Base-by-base conservation (phyloP, 2,113 vertebrate species). In the Vulpes vulpes region DNA sequence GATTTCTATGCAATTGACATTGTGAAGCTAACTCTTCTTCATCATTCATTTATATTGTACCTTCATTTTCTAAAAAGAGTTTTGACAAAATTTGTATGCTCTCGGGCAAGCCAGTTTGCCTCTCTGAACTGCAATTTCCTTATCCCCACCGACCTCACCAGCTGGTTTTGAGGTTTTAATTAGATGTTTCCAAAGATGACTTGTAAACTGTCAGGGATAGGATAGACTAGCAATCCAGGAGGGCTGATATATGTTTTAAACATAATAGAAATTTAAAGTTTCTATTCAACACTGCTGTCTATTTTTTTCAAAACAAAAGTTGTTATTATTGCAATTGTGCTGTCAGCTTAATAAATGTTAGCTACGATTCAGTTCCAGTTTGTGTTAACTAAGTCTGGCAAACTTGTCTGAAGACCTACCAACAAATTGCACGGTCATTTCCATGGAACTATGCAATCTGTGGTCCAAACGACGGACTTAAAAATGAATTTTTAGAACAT, bases 281-380 rank as follows among this genome's bases (percentile, higher is more conserved):
- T 71, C 78, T 92, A 30, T 64, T 80, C 30, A 96, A 3, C 25
- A 22, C 87, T 86, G 64, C 27, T 55, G 1, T 89, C 65, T 81
- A 62, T 92, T 86, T 89, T 92, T 82, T 94, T 16, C 38, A 60
- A 76, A 85, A 84, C 27, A 59, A 71, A 92, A 94, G 12, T 19
- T 65, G 53, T 43, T 55, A 76, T 32, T 65, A 57, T 30, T 83
- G 20, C 27, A 87, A 35, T 91, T 59, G 25, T 27, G 76, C 55
- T 92, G 27, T 65, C 74, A 74, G 8, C 38, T 71, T 65, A 91
- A 82, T 85, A 92, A 79, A 85, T 51, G n/a, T 16, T 67, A 95
- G 55, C 30, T 64, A 55, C 14, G 22, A 55, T 64, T 95, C 73
- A 38, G 4, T 38, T 73, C 57, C 9, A 25, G 82, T 95, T 83